These are phyloP conservation scores for Dasypus novemcinctus DNA, from an alignment of 2,113 vertebrate genomes.

Conservation along the genomic window DNA sequence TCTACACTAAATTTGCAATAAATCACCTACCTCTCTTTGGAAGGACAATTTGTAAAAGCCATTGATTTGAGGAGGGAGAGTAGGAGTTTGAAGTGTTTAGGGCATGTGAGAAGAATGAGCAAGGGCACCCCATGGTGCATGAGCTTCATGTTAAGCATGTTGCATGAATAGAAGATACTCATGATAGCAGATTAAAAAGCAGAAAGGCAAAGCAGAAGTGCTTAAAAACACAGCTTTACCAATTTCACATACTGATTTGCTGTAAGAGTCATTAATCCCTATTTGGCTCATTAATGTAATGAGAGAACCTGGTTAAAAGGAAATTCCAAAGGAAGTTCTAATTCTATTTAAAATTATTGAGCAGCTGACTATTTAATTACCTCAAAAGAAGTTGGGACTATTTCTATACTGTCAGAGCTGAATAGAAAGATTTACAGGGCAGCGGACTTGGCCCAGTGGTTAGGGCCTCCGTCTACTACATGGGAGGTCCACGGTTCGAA, in stretches of 20 bases:
- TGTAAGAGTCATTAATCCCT: constrained; percentile 55
- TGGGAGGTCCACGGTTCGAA: too few species aligned
- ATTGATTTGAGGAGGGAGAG: constrained; percentile 33
- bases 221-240: not conserved
- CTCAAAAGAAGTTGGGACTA: constrained; percentile 4
- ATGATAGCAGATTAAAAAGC: not conserved
- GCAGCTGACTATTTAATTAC: constrained; percentile 62
- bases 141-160: constrained; percentile 13
- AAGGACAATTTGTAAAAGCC: constrained; percentile 56
- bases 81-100: constrained; percentile 7
- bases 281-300: constrained; percentile 67
- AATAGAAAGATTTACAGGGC: constrained; percentile 36
- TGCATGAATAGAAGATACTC: not conserved
- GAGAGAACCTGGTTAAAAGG: constrained; percentile 62
- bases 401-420: constrained; percentile 20
- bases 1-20: constrained; percentile 60
- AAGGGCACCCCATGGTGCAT: not conserved
- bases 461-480: too few species aligned
- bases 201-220: not conserved
- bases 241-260: constrained; percentile 17
- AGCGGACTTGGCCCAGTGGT: too few species aligned
- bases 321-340: constrained; percentile 60
- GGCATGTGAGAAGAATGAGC: constrained; percentile 47
- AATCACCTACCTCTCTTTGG: constrained; percentile 43
- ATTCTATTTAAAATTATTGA: constrained; percentile 69